Evolutionary conservation across 1,140 invertebrate genomes (phyloP), one percentile per base, ranked within the genome.

Genomic region (Polyergus mexicanus): DNA sequence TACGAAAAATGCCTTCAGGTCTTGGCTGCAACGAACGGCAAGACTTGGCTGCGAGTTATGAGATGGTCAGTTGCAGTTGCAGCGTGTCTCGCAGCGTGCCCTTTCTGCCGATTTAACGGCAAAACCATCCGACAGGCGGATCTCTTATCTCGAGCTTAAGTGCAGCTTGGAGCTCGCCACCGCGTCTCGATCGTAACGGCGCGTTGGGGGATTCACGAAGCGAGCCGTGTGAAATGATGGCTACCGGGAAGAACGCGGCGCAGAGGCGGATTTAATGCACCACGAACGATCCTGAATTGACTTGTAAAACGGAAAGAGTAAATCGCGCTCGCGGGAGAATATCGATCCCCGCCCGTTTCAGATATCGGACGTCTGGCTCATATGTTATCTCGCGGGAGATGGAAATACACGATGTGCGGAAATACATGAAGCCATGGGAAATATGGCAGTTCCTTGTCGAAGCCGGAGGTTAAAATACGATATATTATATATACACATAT

Each of bases 181-280:
- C 35, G 63, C 28, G 65, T 47, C 51, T 47, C 25, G 74, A 44
- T 58, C 80, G 66, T 88, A 89, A 86, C 86, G 75, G 88, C 8
- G 56, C 10, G 8, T 44, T 32, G 80, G 47, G 80, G 47, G 78
- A 76, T 75, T 85, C 63, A 81, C 83, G 25, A 47, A 69, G 28
- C 51, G 35, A 71, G 41, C 25, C 76, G 84, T 76, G 86, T 54
- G 86, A 89, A 89, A 88, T 85, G 54, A 80, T 75, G 13, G 88
- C 86, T 88, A 85, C 68, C 66, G 80, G 54, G 13, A 80, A 69
- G 38, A 28, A 51, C 22, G 35, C 58, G 19, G 28, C 54, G 28
- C 56, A 25, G 35, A 22, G 63, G 44, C 38, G 69, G 76, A 83
- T 72, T 81, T 83, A 83, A 83, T 74, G 25, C 41, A 51, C 38